phyloP scores from a whole-genome alignment of 2,888 invertebrate species.

The Portevinia maculata region DNA sequence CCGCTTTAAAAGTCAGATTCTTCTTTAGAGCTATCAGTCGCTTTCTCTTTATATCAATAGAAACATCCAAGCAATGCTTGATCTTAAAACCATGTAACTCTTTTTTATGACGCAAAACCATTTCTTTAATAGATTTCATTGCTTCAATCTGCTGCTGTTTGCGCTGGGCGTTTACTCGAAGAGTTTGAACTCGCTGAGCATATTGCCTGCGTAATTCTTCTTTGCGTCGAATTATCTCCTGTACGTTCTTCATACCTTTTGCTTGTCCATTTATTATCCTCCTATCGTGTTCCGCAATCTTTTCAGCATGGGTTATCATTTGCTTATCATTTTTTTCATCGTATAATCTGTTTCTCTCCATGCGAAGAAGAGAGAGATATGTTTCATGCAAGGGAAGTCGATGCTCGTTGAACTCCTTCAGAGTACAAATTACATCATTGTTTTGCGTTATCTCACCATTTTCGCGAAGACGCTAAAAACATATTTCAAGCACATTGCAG shows the following conservation, averaged over 20 bases:
- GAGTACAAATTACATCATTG: slow-evolving; percentile 86
- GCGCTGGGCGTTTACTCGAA: slow-evolving; percentile 75
- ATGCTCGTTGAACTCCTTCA: slow-evolving; percentile 87
- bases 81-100: slow-evolving; percentile 77
- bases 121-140: slow-evolving; percentile 74
- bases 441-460: slow-evolving; percentile 85
- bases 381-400: slow-evolving; percentile 85
- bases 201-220: slow-evolving; percentile 73
- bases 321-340: slow-evolving; percentile 79
- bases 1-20: slow-evolving; percentile 79
- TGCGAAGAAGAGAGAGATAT: slow-evolving; percentile 84
- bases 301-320: slow-evolving; percentile 80
- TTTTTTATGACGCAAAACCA: slow-evolving; percentile 77
- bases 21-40: slow-evolving; percentile 80
- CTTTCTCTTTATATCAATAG: slow-evolving; percentile 79
- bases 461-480: slow-evolving; percentile 82
- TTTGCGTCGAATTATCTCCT: slow-evolving; percentile 77
- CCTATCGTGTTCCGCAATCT: slow-evolving; percentile 78
- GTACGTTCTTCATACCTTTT: neutral
- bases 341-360: slow-evolving; percentile 77
- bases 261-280: slow-evolving; percentile 1
- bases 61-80: slow-evolving; percentile 76
- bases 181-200: slow-evolving; percentile 59
- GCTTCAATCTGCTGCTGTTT: slow-evolving; percentile 76
- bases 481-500: slow-evolving; percentile 71